phyloP scores from a whole-genome alignment of 2,797 vertebrate species.

The Pempheris klunzingeri region DNA sequence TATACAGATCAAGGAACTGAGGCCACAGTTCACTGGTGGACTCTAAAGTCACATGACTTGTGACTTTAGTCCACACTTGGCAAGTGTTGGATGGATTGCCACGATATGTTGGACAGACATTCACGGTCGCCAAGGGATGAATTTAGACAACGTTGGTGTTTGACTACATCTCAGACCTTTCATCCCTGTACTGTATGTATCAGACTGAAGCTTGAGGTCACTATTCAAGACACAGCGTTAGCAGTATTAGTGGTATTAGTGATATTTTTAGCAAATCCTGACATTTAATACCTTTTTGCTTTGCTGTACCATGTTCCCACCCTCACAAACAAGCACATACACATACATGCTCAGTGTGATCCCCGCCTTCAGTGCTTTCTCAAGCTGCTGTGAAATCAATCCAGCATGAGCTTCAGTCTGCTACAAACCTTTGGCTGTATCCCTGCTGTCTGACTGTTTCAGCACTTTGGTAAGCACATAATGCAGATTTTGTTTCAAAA shows the following conservation, averaged over 20 bases:
- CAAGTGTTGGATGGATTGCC: no score
- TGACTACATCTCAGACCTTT: no score
- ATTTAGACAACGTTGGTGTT: no score
- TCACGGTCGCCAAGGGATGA: no score
- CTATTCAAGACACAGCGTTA: not conserved
- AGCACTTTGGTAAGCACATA: slow-evolving; percentile 39
- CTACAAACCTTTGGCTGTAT: slow-evolving; percentile 45
- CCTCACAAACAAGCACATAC: not conserved
- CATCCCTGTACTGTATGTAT: not conserved
- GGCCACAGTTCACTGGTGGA: no score
- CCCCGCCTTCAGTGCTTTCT: slow-evolving; percentile 38
- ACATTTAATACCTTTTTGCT: slow-evolving; percentile 11
- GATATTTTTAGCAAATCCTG: not conserved
- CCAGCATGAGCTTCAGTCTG: slow-evolving; percentile 44
- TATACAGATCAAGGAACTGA: no score
- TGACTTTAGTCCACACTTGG: no score
- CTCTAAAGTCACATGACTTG: no score
- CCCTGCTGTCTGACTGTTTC: slow-evolving; percentile 35
- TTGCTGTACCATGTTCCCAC: not conserved
- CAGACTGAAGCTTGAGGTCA: not conserved
- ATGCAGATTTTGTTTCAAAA: slow-evolving; percentile 47
- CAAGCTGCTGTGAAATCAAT: slow-evolving; percentile 69
- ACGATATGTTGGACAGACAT: no score
- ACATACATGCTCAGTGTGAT: slow-evolving; percentile 35
- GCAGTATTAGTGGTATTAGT: no score